Conservation (phyloP, 2,797 vertebrate genomes). For the Myotis myotis region DNA sequence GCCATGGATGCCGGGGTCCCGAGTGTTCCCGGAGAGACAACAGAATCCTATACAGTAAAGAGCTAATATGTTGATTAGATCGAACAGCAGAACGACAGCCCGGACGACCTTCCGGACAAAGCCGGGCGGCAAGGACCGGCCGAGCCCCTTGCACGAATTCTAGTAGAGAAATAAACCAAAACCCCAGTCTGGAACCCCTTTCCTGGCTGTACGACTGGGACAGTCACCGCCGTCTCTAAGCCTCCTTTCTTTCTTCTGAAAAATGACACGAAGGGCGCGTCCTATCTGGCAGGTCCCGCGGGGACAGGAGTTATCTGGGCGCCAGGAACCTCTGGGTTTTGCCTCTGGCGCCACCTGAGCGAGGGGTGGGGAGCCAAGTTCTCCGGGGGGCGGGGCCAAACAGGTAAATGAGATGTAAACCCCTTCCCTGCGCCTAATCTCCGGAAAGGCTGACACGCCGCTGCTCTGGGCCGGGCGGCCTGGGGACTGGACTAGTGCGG, state of each 20-base stretch:
- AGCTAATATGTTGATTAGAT: too few relatives aligned
- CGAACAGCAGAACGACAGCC: too few relatives aligned
- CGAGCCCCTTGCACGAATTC: too few relatives aligned
- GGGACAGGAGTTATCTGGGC: accelerated
- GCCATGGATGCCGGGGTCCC: background rate
- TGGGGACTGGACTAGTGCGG: background rate
- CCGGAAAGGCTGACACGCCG: accelerated
- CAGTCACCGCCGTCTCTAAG: background rate
- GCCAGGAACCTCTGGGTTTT: background rate
- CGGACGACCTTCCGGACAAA: too few relatives aligned
- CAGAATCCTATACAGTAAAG: background rate
- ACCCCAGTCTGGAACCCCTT: background rate
- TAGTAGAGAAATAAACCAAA: background rate
- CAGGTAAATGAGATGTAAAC: background rate
- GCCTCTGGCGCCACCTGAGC: background rate
- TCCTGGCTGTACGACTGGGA: background rate
- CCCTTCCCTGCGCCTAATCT: background rate
- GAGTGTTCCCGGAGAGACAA: background rate
- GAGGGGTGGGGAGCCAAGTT: accelerated
- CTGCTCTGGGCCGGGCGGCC: background rate
- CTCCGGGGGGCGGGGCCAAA: background rate
- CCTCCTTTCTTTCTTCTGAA: background rate
- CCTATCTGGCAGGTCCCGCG: background rate
- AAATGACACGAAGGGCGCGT: background rate
- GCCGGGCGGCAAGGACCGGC: too few relatives aligned